Evolutionary conservation across 2,797 vertebrate species (phyloP), one percentile per base, ranked within the genome.

Genomic region (Staurois parvus): DNA sequence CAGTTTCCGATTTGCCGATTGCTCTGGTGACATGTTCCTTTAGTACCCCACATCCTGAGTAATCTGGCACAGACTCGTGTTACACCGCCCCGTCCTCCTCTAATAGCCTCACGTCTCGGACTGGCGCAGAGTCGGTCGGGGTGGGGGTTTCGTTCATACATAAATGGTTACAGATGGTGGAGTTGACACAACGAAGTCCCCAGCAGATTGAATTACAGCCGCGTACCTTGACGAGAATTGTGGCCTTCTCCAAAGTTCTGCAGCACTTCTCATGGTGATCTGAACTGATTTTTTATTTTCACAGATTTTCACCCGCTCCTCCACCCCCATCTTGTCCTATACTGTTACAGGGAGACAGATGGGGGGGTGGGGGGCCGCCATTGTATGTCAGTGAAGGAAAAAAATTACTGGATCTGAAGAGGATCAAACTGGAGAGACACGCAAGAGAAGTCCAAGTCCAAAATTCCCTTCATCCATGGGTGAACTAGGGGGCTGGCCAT

Each of bases 121-220:
- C 68, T 37, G 52, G 75, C 19, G 29, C 68, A 67, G 26, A n/a
- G 52, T 21, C 17, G 56, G 66, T 37, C 15, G 48, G 64, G 79
- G 59, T 11, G 78, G 45, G 48, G 17, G 48, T 34, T 72, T 56
- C 8, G 37, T 72, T 67, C 69, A 17, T 30, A 40, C 73, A 74
- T 87, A 87, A 87, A 87, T 26, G 76, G 69, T 83, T 87, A 69
- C 85, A 87, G 85, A 87, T 87, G 85, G 85, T 56, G 85, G 40
- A 74, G 81, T 21, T 83, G 85, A 87, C 75, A 87, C 69, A 87
- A 40, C 68, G 42, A 56, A 79, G 80, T 79, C 76, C 37, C 70
- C 30, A 42, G 76, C 75, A 87, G 75, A 87, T 87, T 79, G 62
- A 66, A 83, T 87, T 87, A 74, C 85, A 79, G 74, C 15, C 13